Evolutionary conservation across 2,888 invertebrate genomes (phyloP).

Genomic region (Acanthoscelides obtectus): DNA sequence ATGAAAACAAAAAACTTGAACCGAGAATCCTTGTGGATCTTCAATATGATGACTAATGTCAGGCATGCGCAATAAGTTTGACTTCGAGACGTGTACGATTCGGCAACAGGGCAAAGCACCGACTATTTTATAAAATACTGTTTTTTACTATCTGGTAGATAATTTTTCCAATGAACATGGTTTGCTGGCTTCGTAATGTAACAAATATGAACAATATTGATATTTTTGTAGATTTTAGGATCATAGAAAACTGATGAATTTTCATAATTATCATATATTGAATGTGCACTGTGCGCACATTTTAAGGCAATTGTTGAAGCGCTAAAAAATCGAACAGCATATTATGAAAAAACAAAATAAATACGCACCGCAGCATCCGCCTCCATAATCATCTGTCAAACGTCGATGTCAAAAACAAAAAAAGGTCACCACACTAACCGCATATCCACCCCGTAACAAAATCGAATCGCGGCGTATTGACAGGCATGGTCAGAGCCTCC

Average conservation of each 20-base stretch:
- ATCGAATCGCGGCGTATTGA: neutral
- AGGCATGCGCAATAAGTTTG: neutral
- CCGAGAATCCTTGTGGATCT: no score
- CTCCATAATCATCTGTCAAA: conserved; percentile 24
- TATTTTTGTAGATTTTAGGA: no score
- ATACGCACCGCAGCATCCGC: conserved; percentile 33
- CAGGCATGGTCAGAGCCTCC: neutral
- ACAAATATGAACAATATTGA: no score
- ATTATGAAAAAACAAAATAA: neutral
- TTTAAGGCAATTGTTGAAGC: no score
- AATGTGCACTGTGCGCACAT: no score
- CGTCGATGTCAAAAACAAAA: conserved; percentile 10
- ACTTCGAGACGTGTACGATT: neutral
- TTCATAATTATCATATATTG: no score
- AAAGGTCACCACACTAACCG: conserved; percentile 3
- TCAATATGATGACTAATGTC: neutral
- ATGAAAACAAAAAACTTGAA: no score
- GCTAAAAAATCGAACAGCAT: no score
- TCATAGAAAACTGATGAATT: no score
- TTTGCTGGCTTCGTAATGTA: no score
- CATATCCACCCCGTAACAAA: neutral
- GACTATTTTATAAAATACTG: neutral
- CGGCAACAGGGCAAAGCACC: neutral
- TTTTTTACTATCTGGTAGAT: no score
- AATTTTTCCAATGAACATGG: no score